Percentiles rank a stretch among this genome's conserved stretches.
These are phyloP conservation scores for Dysidea cf. avara DNA, from an alignment of 37 sponge, comb jelly and placozoan species.

Conservation along the genomic window DNA sequence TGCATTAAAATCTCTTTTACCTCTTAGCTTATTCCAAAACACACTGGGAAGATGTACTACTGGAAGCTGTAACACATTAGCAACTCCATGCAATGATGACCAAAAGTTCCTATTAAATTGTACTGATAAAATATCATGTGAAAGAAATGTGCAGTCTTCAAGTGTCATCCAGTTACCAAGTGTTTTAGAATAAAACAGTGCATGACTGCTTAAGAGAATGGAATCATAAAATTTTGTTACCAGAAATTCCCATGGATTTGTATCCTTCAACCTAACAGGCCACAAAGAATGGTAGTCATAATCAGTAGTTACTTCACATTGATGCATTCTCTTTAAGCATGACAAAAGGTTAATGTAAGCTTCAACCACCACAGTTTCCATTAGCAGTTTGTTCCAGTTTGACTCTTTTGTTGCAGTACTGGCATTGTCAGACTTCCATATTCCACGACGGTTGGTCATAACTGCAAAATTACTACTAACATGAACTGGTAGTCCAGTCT, in stretches of 20 bases:
- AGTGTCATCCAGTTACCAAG: slow-evolving; percentile 19
- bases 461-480: too few relatives aligned
- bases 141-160: slow-evolving; percentile 15
- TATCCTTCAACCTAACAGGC: slow-evolving; percentile 28
- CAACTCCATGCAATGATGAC: slow-evolving; percentile 3
- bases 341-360: slow-evolving; percentile 27
- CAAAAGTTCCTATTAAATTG: neutral
- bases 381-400: slow-evolving; percentile 40
- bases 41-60: slow-evolving; percentile 13
- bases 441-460: too few relatives aligned
- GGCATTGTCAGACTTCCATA: slow-evolving; percentile 16
- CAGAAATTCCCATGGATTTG: slow-evolving; percentile 31
- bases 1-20: too few relatives aligned
- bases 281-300: slow-evolving; percentile 39
- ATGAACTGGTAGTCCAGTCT: too few relatives aligned
- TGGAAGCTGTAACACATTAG: slow-evolving; percentile 5
- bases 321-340: slow-evolving; percentile 2
- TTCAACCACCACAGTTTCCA: slow-evolving; percentile 22
- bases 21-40: too few relatives aligned
- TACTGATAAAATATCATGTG: slow-evolving; percentile 8
- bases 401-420: slow-evolving; percentile 1
- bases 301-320: neutral
- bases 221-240: neutral
- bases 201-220: neutral
- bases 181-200: slow-evolving; percentile 24